A percentile compares a stretch with the other conserved stretches of the same genome.
Conservation (phyloP, 2,888 invertebrate genomes). For the Dryomyza anilis region DNA sequence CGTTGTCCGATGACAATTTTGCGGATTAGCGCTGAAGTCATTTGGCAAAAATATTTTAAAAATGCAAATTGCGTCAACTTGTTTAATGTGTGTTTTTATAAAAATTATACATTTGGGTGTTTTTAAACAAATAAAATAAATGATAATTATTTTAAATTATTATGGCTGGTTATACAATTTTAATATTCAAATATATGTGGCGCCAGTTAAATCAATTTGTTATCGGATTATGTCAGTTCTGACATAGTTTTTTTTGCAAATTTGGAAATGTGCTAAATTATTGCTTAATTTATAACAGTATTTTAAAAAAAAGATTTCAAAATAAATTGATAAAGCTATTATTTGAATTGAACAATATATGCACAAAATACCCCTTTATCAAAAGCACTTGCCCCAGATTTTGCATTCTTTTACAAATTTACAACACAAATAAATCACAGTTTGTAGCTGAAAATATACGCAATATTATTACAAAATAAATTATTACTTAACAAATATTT, state of each 20-base stretch:
- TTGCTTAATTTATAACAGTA: background rate
- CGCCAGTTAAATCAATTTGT: background rate
- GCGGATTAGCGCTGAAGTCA: no score
- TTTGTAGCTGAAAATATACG: no score
- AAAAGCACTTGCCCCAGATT: background rate
- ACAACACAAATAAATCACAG: no score
- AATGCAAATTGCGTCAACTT: background rate
- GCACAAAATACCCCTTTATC: background rate
- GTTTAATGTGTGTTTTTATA: background rate
- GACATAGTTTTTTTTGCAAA: background rate
- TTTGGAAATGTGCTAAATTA: background rate
- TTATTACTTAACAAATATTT: slow-evolving; percentile 10
- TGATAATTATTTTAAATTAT: no score
- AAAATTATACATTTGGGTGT: background rate
- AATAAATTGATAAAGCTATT: no score
- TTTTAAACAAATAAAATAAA: background rate
- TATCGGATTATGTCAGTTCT: background rate
- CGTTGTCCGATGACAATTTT: no score
- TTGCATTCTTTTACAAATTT: no score
- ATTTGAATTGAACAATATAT: no score
- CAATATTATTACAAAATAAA: slow-evolving; percentile 9
- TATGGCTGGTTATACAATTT: background rate
- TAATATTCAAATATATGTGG: background rate
- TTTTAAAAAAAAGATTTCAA: background rate
- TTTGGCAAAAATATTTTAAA: background rate